Evolutionary conservation across 2,113 vertebrate genomes (phyloP).

Genomic region (Syrrhaptes paradoxus): DNA sequence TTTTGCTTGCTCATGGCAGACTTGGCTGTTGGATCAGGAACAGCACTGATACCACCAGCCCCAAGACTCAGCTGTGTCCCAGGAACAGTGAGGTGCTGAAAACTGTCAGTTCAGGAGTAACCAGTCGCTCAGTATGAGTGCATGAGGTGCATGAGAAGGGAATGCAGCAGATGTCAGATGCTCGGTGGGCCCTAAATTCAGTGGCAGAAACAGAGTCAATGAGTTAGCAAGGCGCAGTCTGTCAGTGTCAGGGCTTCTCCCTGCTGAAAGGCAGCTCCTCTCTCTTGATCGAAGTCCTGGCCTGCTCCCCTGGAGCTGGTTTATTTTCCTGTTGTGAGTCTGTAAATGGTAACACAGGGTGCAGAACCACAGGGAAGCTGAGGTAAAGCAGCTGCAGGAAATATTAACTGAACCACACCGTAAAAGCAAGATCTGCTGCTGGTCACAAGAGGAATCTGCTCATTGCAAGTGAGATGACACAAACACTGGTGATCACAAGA

Average conservation of each 20-base stretch:
- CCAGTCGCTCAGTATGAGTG: neutral
- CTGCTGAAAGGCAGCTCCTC: neutral
- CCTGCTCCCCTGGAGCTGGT: neutral
- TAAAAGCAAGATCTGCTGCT: neutral
- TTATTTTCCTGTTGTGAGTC: neutral
- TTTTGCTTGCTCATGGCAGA: neutral
- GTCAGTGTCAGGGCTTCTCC: neutral
- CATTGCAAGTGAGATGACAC: neutral
- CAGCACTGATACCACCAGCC: rapidly evolving
- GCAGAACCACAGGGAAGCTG: neutral
- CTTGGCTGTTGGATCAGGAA: neutral
- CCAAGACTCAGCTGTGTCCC: neutral
- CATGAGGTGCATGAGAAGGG: neutral
- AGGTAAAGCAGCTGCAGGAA: constrained; percentile 28
- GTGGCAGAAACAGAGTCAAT: neutral
- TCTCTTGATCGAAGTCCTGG: neutral
- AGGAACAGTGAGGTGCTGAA: neutral
- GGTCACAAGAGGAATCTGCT: neutral
- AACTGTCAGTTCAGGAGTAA: neutral
- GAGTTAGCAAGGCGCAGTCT: neutral
- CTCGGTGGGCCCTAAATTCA: neutral
- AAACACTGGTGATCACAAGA: neutral
- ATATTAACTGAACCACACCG: neutral
- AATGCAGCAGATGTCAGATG: neutral
- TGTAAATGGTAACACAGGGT: neutral